These are phyloP conservation scores for Streptopelia turtur DNA, from an alignment of 2,797 vertebrate genomes.

Conservation along the genomic window DNA sequence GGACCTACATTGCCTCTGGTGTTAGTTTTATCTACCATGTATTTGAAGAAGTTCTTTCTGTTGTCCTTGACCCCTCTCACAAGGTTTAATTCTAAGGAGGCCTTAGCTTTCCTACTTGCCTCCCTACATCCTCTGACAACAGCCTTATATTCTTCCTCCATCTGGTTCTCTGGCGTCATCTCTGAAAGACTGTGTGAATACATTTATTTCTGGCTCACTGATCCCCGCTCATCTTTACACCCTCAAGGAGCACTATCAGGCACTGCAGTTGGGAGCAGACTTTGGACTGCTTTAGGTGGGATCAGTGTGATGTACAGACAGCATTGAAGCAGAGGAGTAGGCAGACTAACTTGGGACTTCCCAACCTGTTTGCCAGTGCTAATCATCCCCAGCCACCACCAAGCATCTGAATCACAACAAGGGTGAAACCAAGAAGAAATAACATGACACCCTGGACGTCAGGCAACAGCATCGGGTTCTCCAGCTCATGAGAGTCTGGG, in stretches of 20 bases:
- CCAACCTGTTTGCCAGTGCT: neutral
- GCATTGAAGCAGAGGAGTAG: neutral
- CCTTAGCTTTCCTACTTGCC: no score
- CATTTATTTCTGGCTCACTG: neutral
- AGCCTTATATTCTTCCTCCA: no score
- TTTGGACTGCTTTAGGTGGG: neutral
- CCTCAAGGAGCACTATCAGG: neutral
- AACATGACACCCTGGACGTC: neutral
- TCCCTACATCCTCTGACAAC: no score
- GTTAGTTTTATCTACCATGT: no score
- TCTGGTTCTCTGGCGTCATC: neutral
- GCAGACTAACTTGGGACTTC: neutral
- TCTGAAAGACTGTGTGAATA: neutral
- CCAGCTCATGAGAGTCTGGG: neutral
- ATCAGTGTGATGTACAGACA: rapidly evolving
- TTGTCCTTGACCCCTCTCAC: no score
- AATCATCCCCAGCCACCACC: neutral
- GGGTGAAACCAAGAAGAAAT: neutral
- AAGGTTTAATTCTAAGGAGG: no score
- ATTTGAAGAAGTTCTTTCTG: no score
- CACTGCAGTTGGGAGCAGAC: neutral
- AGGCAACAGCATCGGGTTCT: rapidly evolving
- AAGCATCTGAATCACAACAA: neutral
- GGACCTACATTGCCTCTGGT: no score
- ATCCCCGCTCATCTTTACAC: neutral